Percentiles rank a stretch among this genome's conserved stretches.
These are phyloP conservation scores for Gymnosoma rotundatum DNA, from an alignment of 2,888 invertebrate species.

Conservation along the genomic window DNA sequence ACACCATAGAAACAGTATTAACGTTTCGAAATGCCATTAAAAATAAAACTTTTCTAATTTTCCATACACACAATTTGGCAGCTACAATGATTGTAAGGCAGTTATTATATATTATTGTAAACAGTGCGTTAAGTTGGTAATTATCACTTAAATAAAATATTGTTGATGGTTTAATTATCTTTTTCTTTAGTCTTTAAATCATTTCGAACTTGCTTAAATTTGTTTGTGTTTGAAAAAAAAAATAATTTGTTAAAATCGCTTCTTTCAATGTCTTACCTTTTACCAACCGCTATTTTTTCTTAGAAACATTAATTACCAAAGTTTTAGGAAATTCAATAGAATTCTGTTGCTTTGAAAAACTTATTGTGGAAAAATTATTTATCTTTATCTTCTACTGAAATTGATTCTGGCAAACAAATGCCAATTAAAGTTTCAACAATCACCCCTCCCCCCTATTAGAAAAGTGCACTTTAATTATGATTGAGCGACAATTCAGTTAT, in stretches of 20 bases:
- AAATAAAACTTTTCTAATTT: too few relatives aligned
- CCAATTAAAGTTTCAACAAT: conserved; percentile 44
- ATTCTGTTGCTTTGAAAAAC: neutral
- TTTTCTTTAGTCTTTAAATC: too few relatives aligned
- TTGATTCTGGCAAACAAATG: conserved; percentile 32
- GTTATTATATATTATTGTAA: too few relatives aligned
- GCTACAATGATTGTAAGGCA: too few relatives aligned
- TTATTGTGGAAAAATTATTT: conserved; percentile 3
- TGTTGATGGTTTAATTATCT: too few relatives aligned
- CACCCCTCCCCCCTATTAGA: conserved; percentile 15
- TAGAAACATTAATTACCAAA: neutral
- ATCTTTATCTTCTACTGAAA: conserved; percentile 21
- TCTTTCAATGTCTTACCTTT: neutral
- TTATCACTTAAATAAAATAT: too few relatives aligned
- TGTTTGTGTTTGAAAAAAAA: neutral
- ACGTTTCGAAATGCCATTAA: too few relatives aligned
- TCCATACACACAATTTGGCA: too few relatives aligned
- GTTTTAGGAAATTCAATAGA: neutral
- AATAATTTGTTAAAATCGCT: neutral
- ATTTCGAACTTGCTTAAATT: too few relatives aligned
- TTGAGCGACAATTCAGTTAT: conserved; percentile 56
- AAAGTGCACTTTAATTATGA: conserved; percentile 65
- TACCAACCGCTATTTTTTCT: too few relatives aligned
- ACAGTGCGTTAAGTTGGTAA: too few relatives aligned
- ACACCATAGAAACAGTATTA: too few relatives aligned